A percentile compares a stretch with the other conserved stretches of the same genome.
phyloP scores from a whole-genome alignment of 1,140 invertebrate genomes.

The Conus ventricosus region DNA sequence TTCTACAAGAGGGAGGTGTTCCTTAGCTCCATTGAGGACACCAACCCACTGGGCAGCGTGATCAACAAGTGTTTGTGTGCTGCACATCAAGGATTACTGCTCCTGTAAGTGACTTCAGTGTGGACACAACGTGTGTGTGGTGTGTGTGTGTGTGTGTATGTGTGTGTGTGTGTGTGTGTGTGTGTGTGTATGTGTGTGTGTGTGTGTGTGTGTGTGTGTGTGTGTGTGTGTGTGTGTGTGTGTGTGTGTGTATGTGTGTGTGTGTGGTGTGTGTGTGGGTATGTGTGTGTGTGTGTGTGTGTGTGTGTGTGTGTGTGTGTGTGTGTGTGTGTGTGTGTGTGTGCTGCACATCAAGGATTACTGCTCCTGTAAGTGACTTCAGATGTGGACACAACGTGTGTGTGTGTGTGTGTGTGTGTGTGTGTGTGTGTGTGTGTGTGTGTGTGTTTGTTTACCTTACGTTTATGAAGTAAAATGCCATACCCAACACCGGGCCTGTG shows the following conservation, averaged over 20 bases:
- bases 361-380: conserved; percentile 81
- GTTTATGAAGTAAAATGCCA: no score
- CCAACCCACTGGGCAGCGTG: conserved; percentile 90
- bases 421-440: not conserved
- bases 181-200: not conserved
- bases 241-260: no score
- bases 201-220: no score
- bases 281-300: no score
- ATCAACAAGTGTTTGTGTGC: conserved; percentile 86
- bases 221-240: no score
- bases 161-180: not conserved
- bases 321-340: no score
- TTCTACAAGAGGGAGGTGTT: conserved; percentile 98
- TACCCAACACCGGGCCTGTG: no score
- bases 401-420: not conserved
- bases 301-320: no score
- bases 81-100: conserved; percentile 93
- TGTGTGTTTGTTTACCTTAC: conserved; percentile 47
- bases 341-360: conserved; percentile 91
- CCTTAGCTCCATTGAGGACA: conserved; percentile 92
- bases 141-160: no score
- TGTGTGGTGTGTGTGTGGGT: no score
- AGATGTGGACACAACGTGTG: not conserved
- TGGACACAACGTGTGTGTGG: conserved; percentile 71
- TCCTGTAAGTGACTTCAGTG: conserved; percentile 78